phyloP scores from a whole-genome alignment of 2,888 invertebrate species.

The Acrocyrtus sp. region DNA sequence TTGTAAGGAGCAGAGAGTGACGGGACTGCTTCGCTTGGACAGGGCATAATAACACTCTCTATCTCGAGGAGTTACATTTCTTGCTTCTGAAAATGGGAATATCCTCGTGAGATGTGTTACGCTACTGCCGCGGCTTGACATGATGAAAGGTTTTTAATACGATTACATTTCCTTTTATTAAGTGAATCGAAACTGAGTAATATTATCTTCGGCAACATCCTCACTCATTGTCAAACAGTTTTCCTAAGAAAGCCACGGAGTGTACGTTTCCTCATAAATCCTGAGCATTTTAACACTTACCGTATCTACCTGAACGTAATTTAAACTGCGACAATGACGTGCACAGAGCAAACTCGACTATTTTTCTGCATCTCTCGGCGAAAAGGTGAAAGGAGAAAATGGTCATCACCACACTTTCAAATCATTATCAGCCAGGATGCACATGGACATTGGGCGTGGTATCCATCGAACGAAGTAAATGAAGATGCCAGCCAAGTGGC shows the following conservation, averaged over 20 bases:
- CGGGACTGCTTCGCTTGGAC: too few species aligned
- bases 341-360: not conserved
- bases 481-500: constrained; percentile 38
- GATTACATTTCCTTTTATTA: not conserved
- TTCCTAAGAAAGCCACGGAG: not conserved
- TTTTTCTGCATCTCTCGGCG: not conserved
- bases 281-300: not conserved
- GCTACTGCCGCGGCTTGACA: not conserved
- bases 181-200: not conserved
- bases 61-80: not conserved
- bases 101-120: not conserved
- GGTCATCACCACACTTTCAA: constrained; percentile 32
- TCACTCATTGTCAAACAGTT: too few species aligned
- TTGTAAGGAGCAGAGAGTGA: too few species aligned
- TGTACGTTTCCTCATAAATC: not conserved
- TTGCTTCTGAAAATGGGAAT: not conserved
- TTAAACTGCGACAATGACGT: too few species aligned
- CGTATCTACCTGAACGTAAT: not conserved
- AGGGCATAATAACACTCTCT: too few species aligned
- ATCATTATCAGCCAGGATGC: constrained; percentile 47
- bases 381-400: constrained; percentile 40
- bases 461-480: constrained; percentile 33
- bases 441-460: constrained; percentile 55
- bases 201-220: not conserved
- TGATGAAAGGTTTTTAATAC: not conserved